Evolutionary conservation across 2,888 invertebrate species (phyloP).

Genomic region (Spilosoma lubricipeda): DNA sequence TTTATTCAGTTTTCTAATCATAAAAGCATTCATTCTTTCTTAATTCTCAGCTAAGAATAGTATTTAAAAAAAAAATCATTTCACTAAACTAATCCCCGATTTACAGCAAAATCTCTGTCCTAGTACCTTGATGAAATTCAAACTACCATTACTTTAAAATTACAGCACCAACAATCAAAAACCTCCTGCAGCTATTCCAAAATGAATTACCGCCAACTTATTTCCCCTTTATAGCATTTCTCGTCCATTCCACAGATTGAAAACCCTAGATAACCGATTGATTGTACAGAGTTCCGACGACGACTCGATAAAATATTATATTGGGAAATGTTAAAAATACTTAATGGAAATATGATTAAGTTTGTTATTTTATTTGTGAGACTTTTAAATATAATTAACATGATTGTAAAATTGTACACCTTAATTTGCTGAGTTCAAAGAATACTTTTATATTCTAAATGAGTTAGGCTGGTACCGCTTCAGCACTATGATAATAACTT

Average conservation of each 20-base stretch:
- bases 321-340: conserved; percentile 40
- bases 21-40: neutral
- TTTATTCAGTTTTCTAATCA: neutral
- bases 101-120: neutral
- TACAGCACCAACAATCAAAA: conserved; percentile 13
- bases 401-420: neutral
- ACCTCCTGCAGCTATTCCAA: conserved; percentile 31
- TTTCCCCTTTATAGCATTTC: conserved; percentile 52
- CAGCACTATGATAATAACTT: conserved; percentile 24
- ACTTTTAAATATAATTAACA: neutral
- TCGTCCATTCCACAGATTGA: conserved; percentile 58
- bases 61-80: neutral
- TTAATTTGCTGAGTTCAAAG: neutral
- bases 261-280: conserved; percentile 49
- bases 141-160: conserved; percentile 1
- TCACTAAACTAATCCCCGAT: neutral
- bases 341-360: conserved; percentile 32
- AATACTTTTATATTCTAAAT: too few relatives aligned
- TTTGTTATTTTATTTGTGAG: neutral
- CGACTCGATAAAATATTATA: conserved; percentile 22
- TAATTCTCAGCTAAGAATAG: neutral
- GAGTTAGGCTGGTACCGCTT: neutral
- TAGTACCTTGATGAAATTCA: conserved; percentile 1
- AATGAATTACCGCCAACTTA: conserved; percentile 52
- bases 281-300: conserved; percentile 42